Conservation (phyloP, 2,113 vertebrate species). For the Oncorhynchus nerka region DNA sequence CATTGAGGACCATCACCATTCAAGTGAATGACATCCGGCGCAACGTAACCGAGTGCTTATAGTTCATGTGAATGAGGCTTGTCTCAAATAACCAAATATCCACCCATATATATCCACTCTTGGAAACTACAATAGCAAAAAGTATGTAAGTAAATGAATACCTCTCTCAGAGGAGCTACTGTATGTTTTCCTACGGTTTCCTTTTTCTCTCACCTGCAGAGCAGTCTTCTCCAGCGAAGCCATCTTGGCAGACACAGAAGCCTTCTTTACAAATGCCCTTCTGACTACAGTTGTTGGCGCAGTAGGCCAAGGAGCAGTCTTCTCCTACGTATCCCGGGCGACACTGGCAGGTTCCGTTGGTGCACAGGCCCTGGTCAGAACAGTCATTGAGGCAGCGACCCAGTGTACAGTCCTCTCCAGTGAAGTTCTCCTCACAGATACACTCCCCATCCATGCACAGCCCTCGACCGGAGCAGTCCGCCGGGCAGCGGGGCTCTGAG, state of each 20-base stretch:
- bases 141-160: no score
- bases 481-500: conserved; percentile 84
- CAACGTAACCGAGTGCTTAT: no score
- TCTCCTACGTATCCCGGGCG: conserved; percentile 84
- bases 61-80: no score
- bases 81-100: no score
- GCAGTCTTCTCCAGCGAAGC: conserved; percentile 91
- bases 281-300: conserved; percentile 87
- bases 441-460: conserved; percentile 93
- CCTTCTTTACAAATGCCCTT: conserved; percentile 86
- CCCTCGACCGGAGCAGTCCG: conserved; percentile 86
- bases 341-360: conserved; percentile 88
- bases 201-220: conserved; percentile 80
- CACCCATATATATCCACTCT: no score
- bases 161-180: no score
- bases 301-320: conserved; percentile 84
- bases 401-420: conserved; percentile 85
- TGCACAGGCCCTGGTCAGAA: conserved; percentile 85
- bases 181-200: no score
- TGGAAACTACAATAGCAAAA: no score
- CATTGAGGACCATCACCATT: no score
- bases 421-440: conserved; percentile 88
- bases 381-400: conserved; percentile 90
- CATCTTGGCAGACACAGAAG: conserved; percentile 86
- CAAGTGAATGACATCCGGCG: no score